phyloP scores from a whole-genome alignment of 1,140 invertebrate genomes.

The Drosophila subpulchrella region DNA sequence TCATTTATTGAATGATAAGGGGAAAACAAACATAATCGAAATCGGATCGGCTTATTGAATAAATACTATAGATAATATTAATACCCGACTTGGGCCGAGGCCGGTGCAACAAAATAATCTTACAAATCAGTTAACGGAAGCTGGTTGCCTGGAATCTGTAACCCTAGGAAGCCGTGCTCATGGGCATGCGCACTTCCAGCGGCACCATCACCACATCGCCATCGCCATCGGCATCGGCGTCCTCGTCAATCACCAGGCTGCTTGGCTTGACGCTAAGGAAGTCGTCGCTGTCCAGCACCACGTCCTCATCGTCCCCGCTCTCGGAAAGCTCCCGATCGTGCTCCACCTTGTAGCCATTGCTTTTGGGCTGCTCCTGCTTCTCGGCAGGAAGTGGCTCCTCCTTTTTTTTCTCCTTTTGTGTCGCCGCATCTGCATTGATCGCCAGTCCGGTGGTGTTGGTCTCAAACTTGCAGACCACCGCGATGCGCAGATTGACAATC shows the following conservation, averaged over 20 bases:
- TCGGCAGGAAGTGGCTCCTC: neutral
- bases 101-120: constrained; percentile 32
- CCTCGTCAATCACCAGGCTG: constrained; percentile 28
- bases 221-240: constrained; percentile 14
- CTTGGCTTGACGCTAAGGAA: constrained; percentile 60
- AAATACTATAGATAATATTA: constrained; percentile 41
- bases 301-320: constrained; percentile 41
- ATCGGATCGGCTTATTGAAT: constrained; percentile 37
- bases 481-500: constrained; percentile 89
- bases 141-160: neutral
- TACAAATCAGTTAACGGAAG: constrained; percentile 43
- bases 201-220: constrained; percentile 24
- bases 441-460: constrained; percentile 28
- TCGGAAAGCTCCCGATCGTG: neutral
- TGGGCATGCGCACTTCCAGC: constrained; percentile 25
- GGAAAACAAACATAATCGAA: constrained; percentile 24
- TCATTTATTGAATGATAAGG: constrained; percentile 38
- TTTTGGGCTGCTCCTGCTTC: neutral
- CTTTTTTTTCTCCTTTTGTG: neutral
- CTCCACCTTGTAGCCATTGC: constrained; percentile 11
- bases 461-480: constrained; percentile 83
- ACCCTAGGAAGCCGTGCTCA: constrained; percentile 32
- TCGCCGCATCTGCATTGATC: neutral
- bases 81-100: constrained; percentile 34
- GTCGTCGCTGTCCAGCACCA: constrained; percentile 58